phyloP scores from a whole-genome alignment of 2,888 invertebrate genomes.

The Aphidoletes aphidimyza region DNA sequence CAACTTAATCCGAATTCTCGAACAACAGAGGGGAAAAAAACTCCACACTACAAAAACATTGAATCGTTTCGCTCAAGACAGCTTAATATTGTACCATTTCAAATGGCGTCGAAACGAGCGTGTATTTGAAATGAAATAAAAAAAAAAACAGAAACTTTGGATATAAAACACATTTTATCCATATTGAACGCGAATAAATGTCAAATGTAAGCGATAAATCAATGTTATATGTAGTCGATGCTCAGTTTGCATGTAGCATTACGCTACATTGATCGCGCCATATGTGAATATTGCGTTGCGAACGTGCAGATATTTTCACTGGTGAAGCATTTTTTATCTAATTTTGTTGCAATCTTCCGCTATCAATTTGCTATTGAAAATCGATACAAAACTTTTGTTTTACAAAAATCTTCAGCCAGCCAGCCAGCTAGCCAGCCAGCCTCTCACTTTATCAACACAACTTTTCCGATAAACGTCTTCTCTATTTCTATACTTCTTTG shows the following conservation, averaged over 20 bases:
- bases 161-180: constrained; percentile 48
- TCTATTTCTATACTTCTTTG: neutral
- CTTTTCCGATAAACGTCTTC: constrained; percentile 15
- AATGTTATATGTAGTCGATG: neutral
- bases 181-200: constrained; percentile 30
- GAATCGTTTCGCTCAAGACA: neutral
- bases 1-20: too few species aligned
- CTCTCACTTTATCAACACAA: constrained; percentile 28
- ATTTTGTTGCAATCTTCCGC: constrained; percentile 48
- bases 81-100: neutral
- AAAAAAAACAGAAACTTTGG: neutral
- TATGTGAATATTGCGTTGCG: neutral
- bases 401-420: too few species aligned
- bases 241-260: neutral
- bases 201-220: constrained; percentile 42
- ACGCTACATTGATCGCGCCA: neutral
- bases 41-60: neutral
- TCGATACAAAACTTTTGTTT: constrained; percentile 35
- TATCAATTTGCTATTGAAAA: constrained; percentile 7
- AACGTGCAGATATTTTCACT: neutral
- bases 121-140: neutral
- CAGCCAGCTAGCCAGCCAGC: too few species aligned
- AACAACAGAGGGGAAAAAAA: too few species aligned
- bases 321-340: neutral
- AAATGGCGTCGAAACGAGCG: neutral